Percentiles rank a stretch among this genome's conserved stretches.
These are phyloP conservation scores for Deilephila elpenor DNA, from an alignment of 2,888 invertebrate genomes.

Conservation along the genomic window DNA sequence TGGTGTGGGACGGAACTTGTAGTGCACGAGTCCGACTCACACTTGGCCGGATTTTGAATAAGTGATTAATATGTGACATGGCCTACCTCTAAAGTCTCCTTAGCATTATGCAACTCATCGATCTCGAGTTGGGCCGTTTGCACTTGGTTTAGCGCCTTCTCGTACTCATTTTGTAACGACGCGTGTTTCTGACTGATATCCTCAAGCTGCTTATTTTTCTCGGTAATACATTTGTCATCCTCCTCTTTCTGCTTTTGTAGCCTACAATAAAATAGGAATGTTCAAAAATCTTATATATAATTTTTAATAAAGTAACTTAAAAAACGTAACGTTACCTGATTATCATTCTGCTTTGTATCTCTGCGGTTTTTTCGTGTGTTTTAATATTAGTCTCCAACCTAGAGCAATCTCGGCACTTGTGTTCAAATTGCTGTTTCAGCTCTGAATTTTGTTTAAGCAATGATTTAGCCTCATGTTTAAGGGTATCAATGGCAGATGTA, in stretches of 20 bases:
- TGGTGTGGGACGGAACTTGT: too few species aligned
- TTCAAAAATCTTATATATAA: conserved; percentile 6
- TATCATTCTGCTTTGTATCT: conserved; percentile 74
- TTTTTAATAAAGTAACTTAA: neutral
- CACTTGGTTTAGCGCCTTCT: conserved; percentile 41
- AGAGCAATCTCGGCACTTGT: conserved; percentile 60
- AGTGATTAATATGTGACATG: neutral
- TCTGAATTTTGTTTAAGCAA: conserved; percentile 63
- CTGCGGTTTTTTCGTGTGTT: conserved; percentile 73
- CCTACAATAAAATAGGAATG: conserved; percentile 47
- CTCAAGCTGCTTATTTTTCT: conserved; percentile 65
- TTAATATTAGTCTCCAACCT: conserved; percentile 72
- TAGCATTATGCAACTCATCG: conserved; percentile 53
- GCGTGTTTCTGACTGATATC: conserved; percentile 60
- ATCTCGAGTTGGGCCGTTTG: conserved; percentile 58
- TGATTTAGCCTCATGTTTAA: conserved; percentile 63
- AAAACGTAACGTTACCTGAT: conserved; percentile 60
- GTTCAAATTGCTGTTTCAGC: conserved; percentile 66
- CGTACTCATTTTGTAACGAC: conserved; percentile 59
- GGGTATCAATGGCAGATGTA: conserved; percentile 58
- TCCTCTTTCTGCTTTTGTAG: conserved; percentile 70
- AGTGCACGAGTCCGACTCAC: too few species aligned
- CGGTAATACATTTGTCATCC: conserved; percentile 53
- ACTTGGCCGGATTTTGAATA: too few species aligned
- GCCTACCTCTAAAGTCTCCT: conserved; percentile 61